Base-by-base conservation (phyloP, 2,888 invertebrate genomes). In the Cheilosia vernalis region DNA sequence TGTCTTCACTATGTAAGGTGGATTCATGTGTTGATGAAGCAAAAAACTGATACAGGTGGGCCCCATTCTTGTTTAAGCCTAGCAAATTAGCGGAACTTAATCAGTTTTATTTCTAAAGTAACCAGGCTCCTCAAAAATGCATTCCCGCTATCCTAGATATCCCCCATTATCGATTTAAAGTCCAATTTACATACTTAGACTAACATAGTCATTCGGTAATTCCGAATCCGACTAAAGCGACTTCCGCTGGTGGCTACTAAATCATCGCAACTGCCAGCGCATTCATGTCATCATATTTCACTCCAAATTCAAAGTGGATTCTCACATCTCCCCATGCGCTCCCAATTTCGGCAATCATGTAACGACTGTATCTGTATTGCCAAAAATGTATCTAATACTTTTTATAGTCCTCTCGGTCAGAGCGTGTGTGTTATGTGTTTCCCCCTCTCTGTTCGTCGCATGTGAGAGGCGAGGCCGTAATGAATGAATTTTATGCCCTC, bases 401-500 rank as follows among this genome's bases (percentile, higher is more conserved):
- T 63, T 63, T 47, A 49, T 49, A 17, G 33, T 9, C 33, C 19
- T 6, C 19, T 3, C 19, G 63, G 30, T 30, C 13, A 30, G 44
- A 37, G 13, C 1, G 13, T 1, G 37, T 37, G 37, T 61, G n/a
- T 17, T 9, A 13, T 30, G n/a, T n/a, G 21, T 27, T 27, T 44
- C 44, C 17, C 44, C 13, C 13, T 21, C 10, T 24, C 42, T 47
- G 9, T 9, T 30, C 9, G 30, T 33, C 24, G 33, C 27, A 44
- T 56, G 67, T 67, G 44, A 4, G 17, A 17, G 15, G 67, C 56
- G 42, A 15, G 27, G 24, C 19, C 33, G 37, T 69, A 69, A 58
- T 47, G 37, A 58, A 47, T 69, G 69, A 58, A 47, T 47, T 69
- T 69, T 58, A 58, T 40, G 33, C 58, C 56, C 47, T 33, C 69